Percentiles rank a stretch among this genome's conserved stretches.
phyloP scores from a whole-genome alignment of 2,797 vertebrate species.

The Meda fulgida region DNA sequence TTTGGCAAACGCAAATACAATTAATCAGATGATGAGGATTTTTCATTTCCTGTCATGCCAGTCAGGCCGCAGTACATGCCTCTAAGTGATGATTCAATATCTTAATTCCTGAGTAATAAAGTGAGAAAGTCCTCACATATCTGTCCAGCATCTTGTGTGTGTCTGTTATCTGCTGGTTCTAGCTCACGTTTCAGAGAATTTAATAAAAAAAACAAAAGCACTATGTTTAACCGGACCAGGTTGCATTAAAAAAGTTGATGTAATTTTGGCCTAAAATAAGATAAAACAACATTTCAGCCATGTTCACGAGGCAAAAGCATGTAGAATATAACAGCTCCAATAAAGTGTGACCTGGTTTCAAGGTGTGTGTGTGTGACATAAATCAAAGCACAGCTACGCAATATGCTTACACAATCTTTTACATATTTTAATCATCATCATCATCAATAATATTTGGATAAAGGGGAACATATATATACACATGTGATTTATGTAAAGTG shows the following conservation, averaged over 20 bases:
- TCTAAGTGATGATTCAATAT: conserved; percentile 55
- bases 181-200: neutral
- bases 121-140: conserved; percentile 30
- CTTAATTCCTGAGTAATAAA: conserved; percentile 55
- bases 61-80: conserved; percentile 49
- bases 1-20: conserved; percentile 60
- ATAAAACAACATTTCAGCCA: neutral
- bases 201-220: too few species aligned
- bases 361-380: neutral
- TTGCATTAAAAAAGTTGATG: neutral
- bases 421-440: too few species aligned
- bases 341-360: neutral
- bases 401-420: too few species aligned
- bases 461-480: neutral
- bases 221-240: neutral
- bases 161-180: neutral
- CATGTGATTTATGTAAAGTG: neutral
- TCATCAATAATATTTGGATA: too few species aligned
- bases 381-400: too few species aligned
- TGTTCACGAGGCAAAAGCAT: too few species aligned
- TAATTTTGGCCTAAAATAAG: neutral
- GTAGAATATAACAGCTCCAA: neutral
- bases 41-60: conserved; percentile 55
- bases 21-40: conserved; percentile 60
- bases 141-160: neutral